Conservation (phyloP, 2,888 invertebrate genomes). For the Xanthia togata region DNA sequence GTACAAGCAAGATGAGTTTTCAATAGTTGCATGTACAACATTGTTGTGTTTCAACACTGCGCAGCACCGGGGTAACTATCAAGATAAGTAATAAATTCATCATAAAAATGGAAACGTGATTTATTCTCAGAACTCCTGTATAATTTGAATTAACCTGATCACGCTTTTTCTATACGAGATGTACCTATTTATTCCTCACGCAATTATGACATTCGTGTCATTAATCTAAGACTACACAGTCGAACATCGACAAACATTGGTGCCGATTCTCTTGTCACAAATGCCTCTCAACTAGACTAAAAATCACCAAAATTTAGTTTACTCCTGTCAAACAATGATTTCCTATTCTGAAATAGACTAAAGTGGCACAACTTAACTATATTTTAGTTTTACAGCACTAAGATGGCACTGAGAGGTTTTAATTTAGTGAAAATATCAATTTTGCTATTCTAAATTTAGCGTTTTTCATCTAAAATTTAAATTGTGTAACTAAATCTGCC, state of each 20-base stretch:
- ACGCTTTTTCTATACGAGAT: slow-evolving; percentile 28
- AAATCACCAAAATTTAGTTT: too few species aligned
- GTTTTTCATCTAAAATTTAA: too few species aligned
- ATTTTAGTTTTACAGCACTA: too few species aligned
- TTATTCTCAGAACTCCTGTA: slow-evolving; percentile 35
- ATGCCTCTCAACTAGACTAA: too few species aligned
- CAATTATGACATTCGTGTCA: neutral
- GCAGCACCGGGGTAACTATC: slow-evolving; percentile 1
- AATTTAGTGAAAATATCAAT: too few species aligned
- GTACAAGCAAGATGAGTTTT: neutral
- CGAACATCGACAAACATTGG: neutral
- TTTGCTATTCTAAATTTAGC: too few species aligned
- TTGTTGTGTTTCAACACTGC: slow-evolving; percentile 4
- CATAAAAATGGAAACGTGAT: slow-evolving; percentile 53
- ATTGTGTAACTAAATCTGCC: too few species aligned
- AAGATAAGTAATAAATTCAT: slow-evolving; percentile 32
- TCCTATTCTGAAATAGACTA: too few species aligned
- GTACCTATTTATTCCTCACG: neutral
- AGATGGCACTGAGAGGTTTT: too few species aligned
- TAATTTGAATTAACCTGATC: slow-evolving; percentile 45
- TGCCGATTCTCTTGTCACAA: too few species aligned
- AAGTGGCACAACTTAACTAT: too few species aligned
- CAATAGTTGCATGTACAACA: slow-evolving; percentile 16
- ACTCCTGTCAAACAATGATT: too few species aligned
- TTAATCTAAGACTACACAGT: slow-evolving; percentile 4